Conservation (phyloP, 1,140 invertebrate genomes). For the Drosophila takahashii region DNA sequence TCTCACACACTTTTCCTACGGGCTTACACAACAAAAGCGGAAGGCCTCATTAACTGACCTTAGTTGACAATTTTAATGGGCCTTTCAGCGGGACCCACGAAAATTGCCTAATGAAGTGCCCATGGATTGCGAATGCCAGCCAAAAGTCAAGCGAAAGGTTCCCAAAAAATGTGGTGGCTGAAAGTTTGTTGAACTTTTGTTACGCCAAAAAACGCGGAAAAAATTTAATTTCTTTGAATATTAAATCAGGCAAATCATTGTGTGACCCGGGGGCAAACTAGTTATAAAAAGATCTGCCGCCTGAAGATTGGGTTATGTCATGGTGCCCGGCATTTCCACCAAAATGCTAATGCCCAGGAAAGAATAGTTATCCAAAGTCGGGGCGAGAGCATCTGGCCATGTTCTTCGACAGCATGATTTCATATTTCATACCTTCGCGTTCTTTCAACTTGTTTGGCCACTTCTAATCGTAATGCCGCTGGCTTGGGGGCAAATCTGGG, state of each 20-base stretch:
- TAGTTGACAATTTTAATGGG: constrained; percentile 61
- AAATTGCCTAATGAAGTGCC: constrained; percentile 59
- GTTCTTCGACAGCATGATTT: constrained; percentile 37
- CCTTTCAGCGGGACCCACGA: constrained; percentile 25
- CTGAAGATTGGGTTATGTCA: constrained; percentile 60
- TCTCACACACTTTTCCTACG: constrained; percentile 42
- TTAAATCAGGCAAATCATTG: constrained; percentile 72
- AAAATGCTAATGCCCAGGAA: constrained; percentile 58
- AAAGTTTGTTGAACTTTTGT: constrained; percentile 75
- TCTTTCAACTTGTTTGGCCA: constrained; percentile 59
- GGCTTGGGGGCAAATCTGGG: constrained; percentile 55
- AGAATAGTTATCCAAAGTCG: constrained; percentile 49
- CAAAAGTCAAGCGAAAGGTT: constrained; percentile 61
- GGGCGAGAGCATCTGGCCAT: constrained; percentile 22
- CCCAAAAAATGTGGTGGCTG: constrained; percentile 9
- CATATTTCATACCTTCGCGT: constrained; percentile 58
- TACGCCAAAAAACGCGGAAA: constrained; percentile 13
- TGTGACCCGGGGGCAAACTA: constrained; percentile 65
- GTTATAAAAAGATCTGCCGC: constrained; percentile 60
- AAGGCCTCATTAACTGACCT: constrained; percentile 68
- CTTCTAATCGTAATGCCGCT: constrained; percentile 35
- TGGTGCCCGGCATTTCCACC: constrained; percentile 36
- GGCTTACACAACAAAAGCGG: constrained; percentile 41
- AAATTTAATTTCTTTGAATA: constrained; percentile 60
- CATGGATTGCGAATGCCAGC: constrained; percentile 45